These are phyloP conservation scores for Orius insidiosus DNA, from an alignment of 1,140 invertebrate genomes.

Conservation along the genomic window DNA sequence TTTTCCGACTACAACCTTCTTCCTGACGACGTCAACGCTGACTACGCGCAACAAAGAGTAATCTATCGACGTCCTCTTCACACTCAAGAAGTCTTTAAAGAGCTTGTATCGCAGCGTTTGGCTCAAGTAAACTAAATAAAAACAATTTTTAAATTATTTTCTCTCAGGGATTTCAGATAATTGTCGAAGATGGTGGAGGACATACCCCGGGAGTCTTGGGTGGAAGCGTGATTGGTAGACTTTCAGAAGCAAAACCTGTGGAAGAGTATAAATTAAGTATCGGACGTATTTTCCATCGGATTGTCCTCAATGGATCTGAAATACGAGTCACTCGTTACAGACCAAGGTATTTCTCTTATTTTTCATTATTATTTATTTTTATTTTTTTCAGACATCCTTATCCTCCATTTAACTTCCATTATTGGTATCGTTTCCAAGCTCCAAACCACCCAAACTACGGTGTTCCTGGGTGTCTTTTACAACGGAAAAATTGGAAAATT, in stretches of 20 bases:
- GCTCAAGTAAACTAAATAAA: conserved; percentile 55
- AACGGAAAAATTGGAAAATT: conserved; percentile 87
- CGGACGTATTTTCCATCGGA: conserved; percentile 85
- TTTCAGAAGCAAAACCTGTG: conserved; percentile 25
- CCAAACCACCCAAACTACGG: conserved; percentile 86
- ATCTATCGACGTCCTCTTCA: conserved; percentile 67
- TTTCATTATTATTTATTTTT: conserved; percentile 2
- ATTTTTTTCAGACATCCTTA: conserved; percentile 65
- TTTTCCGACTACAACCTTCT: conserved; percentile 80
- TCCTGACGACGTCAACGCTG: conserved; percentile 77
- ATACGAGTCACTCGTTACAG: conserved; percentile 85
- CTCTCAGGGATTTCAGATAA: conserved; percentile 67
- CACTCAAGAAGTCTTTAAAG: conserved; percentile 73
- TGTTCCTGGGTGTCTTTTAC: conserved; percentile 86
- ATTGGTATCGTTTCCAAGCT: conserved; percentile 80
- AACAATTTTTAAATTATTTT: conserved; percentile 7
- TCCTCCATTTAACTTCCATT: conserved; percentile 75
- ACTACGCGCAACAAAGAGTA: conserved; percentile 63
- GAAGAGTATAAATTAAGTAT: conserved; percentile 71
- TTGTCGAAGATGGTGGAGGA: conserved; percentile 30
- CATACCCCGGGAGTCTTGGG: conserved; percentile 22
- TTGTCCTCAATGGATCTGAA: conserved; percentile 60
- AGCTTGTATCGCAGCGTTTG: conserved; percentile 78
- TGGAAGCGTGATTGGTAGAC: conserved; percentile 27
- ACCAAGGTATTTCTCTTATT: conserved; percentile 47